Evolutionary conservation across 2,888 invertebrate species (phyloP).

Genomic region (Aspidiotus destructor): DNA sequence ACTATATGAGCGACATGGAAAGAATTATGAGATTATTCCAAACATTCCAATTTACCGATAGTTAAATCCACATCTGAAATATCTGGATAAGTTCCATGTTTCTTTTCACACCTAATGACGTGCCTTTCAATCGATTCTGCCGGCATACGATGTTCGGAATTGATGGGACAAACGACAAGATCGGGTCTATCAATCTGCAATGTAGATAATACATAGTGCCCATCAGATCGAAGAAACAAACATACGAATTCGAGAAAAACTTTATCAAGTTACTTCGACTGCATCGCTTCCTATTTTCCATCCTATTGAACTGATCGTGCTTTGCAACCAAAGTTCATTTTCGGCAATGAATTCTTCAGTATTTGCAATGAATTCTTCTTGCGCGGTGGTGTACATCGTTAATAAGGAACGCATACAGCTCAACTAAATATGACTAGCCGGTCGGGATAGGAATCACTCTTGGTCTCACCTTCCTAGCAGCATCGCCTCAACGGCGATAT

Average conservation of each 20-base stretch:
- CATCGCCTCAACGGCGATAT: too few species aligned
- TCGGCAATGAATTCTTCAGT: constrained; percentile 14
- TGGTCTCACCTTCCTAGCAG: too few species aligned
- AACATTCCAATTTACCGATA: background rate
- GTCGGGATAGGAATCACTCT: too few species aligned
- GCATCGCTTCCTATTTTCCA: constrained; percentile 10
- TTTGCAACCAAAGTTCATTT: constrained; percentile 16
- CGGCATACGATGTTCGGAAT: constrained; percentile 45
- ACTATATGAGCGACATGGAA: background rate
- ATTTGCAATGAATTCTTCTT: background rate
- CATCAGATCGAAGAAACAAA: background rate
- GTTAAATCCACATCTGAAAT: background rate
- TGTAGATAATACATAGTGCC: background rate
- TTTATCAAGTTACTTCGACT: background rate
- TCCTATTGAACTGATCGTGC: constrained; percentile 9
- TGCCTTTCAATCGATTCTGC: constrained; percentile 43
- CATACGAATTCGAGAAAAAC: background rate
- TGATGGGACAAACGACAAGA: constrained; percentile 40
- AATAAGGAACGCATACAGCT: background rate
- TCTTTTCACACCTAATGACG: constrained; percentile 45
- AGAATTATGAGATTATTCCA: background rate
- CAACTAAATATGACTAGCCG: too few species aligned
- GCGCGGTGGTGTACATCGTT: background rate
- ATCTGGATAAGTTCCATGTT: constrained; percentile 44
- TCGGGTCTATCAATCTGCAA: background rate